These are phyloP conservation scores for Amiota communis DNA, from an alignment of 2,888 invertebrate species.

Conservation along the genomic window DNA sequence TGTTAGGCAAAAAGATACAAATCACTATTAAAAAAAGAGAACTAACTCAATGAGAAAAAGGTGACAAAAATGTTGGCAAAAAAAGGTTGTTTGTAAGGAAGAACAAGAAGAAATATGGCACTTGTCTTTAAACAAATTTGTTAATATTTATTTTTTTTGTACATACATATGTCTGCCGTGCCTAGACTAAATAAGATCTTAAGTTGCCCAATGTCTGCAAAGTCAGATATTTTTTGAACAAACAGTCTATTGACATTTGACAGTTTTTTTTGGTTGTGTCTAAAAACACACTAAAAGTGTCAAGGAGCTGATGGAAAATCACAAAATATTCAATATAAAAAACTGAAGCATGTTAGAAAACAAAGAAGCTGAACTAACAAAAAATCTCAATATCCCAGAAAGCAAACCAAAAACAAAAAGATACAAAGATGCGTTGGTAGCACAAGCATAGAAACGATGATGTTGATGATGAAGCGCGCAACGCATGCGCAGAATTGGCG, in stretches of 20 bases:
- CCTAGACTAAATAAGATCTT: not conserved
- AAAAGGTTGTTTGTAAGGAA: not conserved
- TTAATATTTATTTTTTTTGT: conserved; percentile 51
- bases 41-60: not conserved
- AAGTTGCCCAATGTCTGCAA: too few relatives aligned
- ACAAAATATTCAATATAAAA: too few relatives aligned
- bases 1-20: conserved; percentile 44
- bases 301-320: conserved; percentile 25
- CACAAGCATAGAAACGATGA: too few relatives aligned
- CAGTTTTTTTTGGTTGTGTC: not conserved
- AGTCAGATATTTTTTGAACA: too few relatives aligned
- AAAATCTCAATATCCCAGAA: too few relatives aligned
- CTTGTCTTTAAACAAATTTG: conserved; percentile 44
- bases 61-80: not conserved
- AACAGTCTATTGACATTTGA: not conserved
- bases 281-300: conserved; percentile 37
- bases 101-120: conserved; percentile 4
- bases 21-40: conserved; percentile 33
- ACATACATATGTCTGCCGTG: not conserved
- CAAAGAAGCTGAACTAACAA: not conserved
- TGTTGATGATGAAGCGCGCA: conserved; percentile 39
- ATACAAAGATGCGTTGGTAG: not conserved
- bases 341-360: not conserved
- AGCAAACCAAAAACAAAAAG: not conserved
- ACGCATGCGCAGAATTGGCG: conserved; percentile 31